Conservation (phyloP, 2,797 vertebrate genomes). For the Acrocephalus scirpaceus region DNA sequence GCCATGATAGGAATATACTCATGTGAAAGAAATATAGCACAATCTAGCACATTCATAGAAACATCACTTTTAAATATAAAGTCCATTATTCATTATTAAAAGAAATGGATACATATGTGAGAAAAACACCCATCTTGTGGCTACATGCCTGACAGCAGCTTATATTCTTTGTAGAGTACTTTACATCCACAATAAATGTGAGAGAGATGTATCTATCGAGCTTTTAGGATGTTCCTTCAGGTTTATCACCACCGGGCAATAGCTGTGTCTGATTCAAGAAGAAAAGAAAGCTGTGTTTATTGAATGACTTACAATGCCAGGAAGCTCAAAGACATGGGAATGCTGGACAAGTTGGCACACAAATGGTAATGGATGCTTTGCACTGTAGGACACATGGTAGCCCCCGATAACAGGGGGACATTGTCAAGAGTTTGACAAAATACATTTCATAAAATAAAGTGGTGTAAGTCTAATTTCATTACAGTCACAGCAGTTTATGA, state of each 20-base stretch:
- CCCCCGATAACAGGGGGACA: neutral
- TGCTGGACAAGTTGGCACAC: neutral
- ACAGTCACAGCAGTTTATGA: neutral
- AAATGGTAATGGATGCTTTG: neutral
- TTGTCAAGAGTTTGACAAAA: neutral
- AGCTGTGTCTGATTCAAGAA: neutral
- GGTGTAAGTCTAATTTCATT: neutral
- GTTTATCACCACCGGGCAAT: constrained; percentile 7
- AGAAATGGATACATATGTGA: constrained; percentile 58
- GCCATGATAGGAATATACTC: constrained; percentile 65
- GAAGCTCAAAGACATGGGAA: neutral
- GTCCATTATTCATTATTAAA: constrained; percentile 74
- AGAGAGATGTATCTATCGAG: constrained; percentile 21
- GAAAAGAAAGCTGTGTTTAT: constrained; percentile 29
- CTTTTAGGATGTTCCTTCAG: constrained; percentile 50
- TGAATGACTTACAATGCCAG: neutral
- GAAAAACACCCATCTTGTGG: constrained; percentile 34
- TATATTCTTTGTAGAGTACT: constrained; percentile 31
- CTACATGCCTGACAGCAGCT: constrained; percentile 33
- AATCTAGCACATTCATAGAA: constrained; percentile 71
- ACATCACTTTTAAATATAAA: constrained; percentile 72
- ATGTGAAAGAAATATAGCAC: constrained; percentile 70
- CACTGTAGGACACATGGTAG: neutral
- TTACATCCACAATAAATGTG: constrained; percentile 48
- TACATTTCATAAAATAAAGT: neutral